Evolutionary conservation across 2,888 invertebrate genomes (phyloP), one percentile per base, ranked within the genome.

Genomic region (Xanthia icteritia): DNA sequence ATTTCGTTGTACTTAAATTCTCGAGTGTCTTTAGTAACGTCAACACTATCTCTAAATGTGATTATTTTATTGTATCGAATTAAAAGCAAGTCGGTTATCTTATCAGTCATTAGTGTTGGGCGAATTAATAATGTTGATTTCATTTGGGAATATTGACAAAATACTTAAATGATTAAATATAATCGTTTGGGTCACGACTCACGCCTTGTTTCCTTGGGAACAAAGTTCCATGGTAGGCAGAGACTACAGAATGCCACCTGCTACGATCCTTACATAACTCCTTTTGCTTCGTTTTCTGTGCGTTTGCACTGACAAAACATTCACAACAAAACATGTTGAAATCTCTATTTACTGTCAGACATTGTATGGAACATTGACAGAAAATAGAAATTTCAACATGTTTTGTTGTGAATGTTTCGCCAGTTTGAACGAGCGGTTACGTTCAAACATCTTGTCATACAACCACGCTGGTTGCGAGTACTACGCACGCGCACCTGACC

Each of bases 61-160:
- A 74, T 54, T 42, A 6, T 56, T 39, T n/a, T 58, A 23, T 27
- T 51, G n/a, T 76, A 36, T 23, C 31, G 42, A 76, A 36, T 56
- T n/a, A 23, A 17, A 31, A 42, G 64, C 17, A 42, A 36, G 23
- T 11, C 13, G 9, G 9, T 65, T 82, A 78, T 65, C 77, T 79
- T 82, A 79, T 79, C 78, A 65, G 39, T 48, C 39, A 64, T 63
- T 56, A 42, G 20, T 77, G 20, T 64, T 54, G 11, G 17, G 15
- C n/a, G 2, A 64, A 42, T 31, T 60, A 9, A 2, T 42, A 56
- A 64, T 17, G 56, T 31, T 13, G 39, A 31, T 31, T 9, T 42
- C 17, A 64, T 64, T 76, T 76, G 2, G 5, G 11, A n/a, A 36
- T 65, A 20, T 54, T 64, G 11, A 54, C 42, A 45, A 31, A n/a